Conservation (phyloP, 2,797 vertebrate genomes). For the Acanthiza pusilla region DNA sequence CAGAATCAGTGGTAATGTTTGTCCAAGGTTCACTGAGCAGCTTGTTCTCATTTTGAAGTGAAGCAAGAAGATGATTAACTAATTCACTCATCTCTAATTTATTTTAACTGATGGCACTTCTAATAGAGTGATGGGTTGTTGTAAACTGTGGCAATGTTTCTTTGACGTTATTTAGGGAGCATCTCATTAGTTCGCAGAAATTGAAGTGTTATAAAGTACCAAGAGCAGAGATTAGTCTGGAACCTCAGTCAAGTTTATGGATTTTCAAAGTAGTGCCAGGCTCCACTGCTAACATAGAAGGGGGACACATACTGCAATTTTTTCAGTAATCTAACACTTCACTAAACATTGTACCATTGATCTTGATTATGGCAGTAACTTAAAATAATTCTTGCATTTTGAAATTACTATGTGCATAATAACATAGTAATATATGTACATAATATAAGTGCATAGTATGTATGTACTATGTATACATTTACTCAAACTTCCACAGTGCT, state of each 20-base stretch:
- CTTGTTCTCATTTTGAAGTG: neutral
- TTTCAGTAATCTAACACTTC: neutral
- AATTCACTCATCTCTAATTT: neutral
- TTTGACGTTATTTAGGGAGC: neutral
- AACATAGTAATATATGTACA: too few species aligned
- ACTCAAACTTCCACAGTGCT: neutral
- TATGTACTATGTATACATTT: neutral
- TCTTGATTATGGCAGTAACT: conserved; percentile 8
- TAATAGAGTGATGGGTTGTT: neutral
- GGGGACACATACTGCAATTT: neutral
- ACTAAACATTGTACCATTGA: neutral
- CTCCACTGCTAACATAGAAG: neutral
- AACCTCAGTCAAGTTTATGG: neutral
- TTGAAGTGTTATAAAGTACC: neutral
- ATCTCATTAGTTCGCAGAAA: neutral
- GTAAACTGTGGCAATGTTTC: neutral
- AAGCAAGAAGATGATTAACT: neutral
- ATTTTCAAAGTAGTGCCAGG: neutral
- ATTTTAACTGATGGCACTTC: neutral
- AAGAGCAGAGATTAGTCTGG: neutral
- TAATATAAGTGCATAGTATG: too few species aligned
- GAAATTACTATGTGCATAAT: neutral
- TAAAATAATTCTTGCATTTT: conserved; percentile 25
- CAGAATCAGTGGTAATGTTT: neutral
- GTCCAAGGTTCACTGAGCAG: neutral